phyloP scores from a whole-genome alignment of 92 coral and sea anemone species.

The Paragorgia papillata region DNA sequence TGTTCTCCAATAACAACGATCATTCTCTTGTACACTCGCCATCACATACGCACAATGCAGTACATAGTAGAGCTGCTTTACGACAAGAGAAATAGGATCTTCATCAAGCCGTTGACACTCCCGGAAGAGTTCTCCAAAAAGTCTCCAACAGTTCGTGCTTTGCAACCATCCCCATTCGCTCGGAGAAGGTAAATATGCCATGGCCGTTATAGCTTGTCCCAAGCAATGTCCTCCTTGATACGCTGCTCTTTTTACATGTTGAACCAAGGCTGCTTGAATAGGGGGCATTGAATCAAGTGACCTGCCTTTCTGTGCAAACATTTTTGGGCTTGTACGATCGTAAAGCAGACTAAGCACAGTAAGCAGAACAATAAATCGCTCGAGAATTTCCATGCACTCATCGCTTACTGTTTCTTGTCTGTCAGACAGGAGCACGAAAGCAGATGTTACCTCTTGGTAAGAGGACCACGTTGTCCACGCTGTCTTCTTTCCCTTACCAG shows the following conservation, averaged over 20 bases:
- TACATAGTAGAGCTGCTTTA: conserved; percentile 34
- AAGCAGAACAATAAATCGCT: conserved; percentile 13
- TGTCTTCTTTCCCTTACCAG: no score
- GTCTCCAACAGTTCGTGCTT: conserved; percentile 24
- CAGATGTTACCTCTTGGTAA: conserved; percentile 14
- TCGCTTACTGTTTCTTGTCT: conserved; percentile 24
- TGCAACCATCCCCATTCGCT: conserved; percentile 28
- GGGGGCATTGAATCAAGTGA: background rate
- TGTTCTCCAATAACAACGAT: background rate
- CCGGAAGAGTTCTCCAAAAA: conserved; percentile 26
- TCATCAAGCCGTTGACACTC: conserved; percentile 19
- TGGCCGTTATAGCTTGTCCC: conserved; percentile 32
- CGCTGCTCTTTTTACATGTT: background rate
- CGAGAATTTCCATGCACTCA: conserved; percentile 25
- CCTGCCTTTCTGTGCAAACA: background rate
- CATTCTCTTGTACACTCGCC: conserved; percentile 33
- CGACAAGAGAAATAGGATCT: conserved; percentile 32
- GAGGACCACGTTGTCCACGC: conserved; percentile 16
- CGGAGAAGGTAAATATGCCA: conserved; percentile 33
- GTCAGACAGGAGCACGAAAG: conserved; percentile 18
- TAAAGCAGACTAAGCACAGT: no score
- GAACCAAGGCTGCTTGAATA: conserved; percentile 1
- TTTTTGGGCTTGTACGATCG: conserved; percentile 5
- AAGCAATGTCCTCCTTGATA: conserved; percentile 35
- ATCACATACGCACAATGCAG: no score